Evolutionary conservation across 2,888 invertebrate genomes (phyloP).

Genomic region (Synanthedon formicaeformis): DNA sequence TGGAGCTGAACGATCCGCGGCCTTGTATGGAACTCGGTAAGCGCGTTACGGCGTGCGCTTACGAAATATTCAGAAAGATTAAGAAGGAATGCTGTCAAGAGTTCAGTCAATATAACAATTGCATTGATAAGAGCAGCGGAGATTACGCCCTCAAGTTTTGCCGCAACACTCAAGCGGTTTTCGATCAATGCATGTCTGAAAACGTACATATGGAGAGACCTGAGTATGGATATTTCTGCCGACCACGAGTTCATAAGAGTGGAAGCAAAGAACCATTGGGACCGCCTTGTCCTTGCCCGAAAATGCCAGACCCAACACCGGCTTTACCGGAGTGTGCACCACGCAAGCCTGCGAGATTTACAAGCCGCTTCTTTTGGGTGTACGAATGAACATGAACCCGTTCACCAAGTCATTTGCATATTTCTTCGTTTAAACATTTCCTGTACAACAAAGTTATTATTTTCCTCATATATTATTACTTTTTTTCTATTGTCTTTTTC

Average conservation of each 20-base stretch:
- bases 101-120: conserved; percentile 82
- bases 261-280: conserved; percentile 68
- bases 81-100: conserved; percentile 85
- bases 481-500: no score
- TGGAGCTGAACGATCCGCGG: conserved; percentile 84
- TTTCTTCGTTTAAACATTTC: no score
- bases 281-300: conserved; percentile 59
- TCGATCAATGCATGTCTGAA: conserved; percentile 85
- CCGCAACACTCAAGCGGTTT: conserved; percentile 84
- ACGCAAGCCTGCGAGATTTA: conserved; percentile 72
- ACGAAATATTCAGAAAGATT: conserved; percentile 85
- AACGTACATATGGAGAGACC: conserved; percentile 83
- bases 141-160: conserved; percentile 75
- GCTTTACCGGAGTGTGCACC: conserved; percentile 73
- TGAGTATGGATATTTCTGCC: conserved; percentile 83
- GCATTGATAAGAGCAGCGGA: conserved; percentile 81
- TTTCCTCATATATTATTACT: no score
- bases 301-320: conserved; percentile 75
- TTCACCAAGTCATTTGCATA: no score
- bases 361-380: conserved; percentile 70
- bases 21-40: conserved; percentile 88
- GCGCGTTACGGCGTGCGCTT: conserved; percentile 86
- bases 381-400: conserved; percentile 20
- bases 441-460: no score
- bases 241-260: conserved; percentile 74